Percentiles rank a stretch among this genome's conserved stretches.
Evolutionary conservation across 35 echinoderm and acorn worm species (phyloP).

Genomic region (Strongylocentrotus purpuratus): DNA sequence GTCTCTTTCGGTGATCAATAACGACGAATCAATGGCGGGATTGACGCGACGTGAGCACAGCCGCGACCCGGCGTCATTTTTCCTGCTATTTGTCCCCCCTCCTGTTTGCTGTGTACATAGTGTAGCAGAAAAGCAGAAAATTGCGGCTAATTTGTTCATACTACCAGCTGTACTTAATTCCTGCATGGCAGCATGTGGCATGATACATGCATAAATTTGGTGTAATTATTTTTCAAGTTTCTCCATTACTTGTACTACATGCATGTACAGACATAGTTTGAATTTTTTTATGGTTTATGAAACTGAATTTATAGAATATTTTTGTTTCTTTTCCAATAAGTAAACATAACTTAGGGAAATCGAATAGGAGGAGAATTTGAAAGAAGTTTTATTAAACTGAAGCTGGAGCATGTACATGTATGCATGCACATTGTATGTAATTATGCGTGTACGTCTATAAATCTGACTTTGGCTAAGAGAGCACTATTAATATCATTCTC

Average conservation of each 20-base stretch:
- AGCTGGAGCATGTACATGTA: too few species aligned
- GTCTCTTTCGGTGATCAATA: background rate
- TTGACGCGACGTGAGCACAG: background rate
- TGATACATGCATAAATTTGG: background rate
- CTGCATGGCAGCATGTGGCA: background rate
- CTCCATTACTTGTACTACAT: background rate
- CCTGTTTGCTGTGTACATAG: conserved; percentile 2
- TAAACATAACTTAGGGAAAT: too few species aligned
- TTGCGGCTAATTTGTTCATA: background rate
- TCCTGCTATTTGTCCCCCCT: background rate
- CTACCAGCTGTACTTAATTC: background rate
- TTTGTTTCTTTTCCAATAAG: too few species aligned
- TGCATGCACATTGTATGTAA: too few species aligned
- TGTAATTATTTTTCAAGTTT: background rate
- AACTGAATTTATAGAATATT: too few species aligned
- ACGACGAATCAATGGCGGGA: background rate
- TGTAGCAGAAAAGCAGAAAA: background rate
- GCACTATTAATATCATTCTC: too few species aligned
- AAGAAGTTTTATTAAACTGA: too few species aligned
- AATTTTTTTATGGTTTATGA: too few species aligned
- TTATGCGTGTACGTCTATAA: too few species aligned
- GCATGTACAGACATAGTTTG: background rate
- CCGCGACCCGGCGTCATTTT: background rate
- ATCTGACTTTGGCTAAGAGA: too few species aligned
- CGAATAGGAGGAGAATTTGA: too few species aligned